Conservation (phyloP, 2,888 invertebrate genomes). For the Slavum lentiscoides region DNA sequence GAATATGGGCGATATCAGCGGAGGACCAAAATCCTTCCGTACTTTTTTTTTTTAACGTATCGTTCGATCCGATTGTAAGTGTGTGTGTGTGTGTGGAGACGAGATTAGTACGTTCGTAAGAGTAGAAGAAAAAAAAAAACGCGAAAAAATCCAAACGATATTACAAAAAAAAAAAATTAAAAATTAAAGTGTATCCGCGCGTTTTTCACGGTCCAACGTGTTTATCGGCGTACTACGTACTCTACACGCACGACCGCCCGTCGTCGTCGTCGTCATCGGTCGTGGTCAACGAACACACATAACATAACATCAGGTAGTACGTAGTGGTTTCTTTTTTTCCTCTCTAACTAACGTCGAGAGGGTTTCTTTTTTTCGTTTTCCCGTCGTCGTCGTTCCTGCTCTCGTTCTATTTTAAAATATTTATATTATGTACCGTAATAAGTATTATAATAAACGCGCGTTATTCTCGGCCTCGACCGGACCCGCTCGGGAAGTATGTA, state of each 20-base stretch:
- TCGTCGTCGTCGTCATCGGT: constrained; percentile 7
- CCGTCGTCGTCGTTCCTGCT: neutral
- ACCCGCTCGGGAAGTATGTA: neutral
- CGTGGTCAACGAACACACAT: constrained; percentile 27
- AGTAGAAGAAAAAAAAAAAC: neutral
- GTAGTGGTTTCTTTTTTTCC: neutral
- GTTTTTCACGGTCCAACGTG: constrained; percentile 50
- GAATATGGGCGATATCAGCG: too few species aligned
- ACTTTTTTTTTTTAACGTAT: too few species aligned
- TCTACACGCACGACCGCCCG: constrained; percentile 43
- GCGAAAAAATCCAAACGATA: neutral
- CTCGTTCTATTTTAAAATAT: constrained; percentile 1
- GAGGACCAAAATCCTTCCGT: too few species aligned
- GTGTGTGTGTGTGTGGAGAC: too few species aligned
- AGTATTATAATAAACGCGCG: too few species aligned
- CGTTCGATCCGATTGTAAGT: too few species aligned
- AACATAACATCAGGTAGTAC: constrained; percentile 2
- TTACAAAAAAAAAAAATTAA: neutral
- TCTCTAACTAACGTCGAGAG: too few species aligned
- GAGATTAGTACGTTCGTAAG: neutral
- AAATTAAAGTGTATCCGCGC: constrained; percentile 17
- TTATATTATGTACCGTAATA: neutral
- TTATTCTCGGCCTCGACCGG: neutral
- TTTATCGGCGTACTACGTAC: neutral
- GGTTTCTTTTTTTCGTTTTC: neutral